These are phyloP conservation scores for Trachymyrmex septentrionalis DNA, from an alignment of 1,140 invertebrate species.

Conservation along the genomic window DNA sequence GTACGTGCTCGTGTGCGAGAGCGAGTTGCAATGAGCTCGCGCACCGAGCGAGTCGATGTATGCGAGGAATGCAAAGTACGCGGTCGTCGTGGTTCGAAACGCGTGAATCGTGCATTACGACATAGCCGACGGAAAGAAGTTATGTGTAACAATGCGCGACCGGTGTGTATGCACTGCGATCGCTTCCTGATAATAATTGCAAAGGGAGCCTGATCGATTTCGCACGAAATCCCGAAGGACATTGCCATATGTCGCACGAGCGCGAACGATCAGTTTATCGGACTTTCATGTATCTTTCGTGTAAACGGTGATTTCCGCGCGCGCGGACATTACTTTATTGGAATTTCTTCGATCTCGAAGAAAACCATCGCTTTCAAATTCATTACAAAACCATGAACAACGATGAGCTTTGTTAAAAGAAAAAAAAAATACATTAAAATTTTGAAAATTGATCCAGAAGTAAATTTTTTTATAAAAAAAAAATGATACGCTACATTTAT, in stretches of 20 bases:
- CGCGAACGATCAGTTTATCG: neutral
- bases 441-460: neutral
- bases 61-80: constrained; percentile 72
- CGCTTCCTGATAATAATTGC: constrained; percentile 65
- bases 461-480: neutral
- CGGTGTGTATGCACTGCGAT: constrained; percentile 51
- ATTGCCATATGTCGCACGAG: neutral
- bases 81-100: constrained; percentile 64
- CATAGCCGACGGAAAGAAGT: constrained; percentile 68
- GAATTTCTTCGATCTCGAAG: neutral
- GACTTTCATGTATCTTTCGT: neutral
- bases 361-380: neutral
- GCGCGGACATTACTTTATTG: neutral
- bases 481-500: neutral
- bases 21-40: constrained; percentile 27
- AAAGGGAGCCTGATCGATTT: constrained; percentile 16
- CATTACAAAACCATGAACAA: constrained; percentile 8
- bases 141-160: constrained; percentile 74
- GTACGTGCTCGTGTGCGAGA: constrained; percentile 11
- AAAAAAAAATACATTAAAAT: neutral
- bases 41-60: constrained; percentile 52
- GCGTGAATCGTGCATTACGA: constrained; percentile 68
- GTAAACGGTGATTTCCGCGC: neutral
- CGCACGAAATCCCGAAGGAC: neutral
- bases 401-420: neutral